phyloP scores from a whole-genome alignment of 92 coral and sea anemone genomes.

The Hydrozoanthus gracilis region DNA sequence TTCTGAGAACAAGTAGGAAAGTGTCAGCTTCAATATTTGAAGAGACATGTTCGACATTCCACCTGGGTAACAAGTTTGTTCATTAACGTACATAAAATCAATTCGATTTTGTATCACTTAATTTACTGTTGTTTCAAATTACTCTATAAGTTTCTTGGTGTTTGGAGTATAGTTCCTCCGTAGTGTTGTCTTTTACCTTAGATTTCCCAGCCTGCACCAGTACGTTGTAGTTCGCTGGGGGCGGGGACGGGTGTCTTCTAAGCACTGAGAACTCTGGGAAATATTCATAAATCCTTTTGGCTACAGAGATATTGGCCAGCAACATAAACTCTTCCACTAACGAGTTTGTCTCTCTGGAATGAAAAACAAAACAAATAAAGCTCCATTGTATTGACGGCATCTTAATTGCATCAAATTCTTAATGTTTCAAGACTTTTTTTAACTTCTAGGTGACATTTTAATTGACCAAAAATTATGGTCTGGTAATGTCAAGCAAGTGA shows the following conservation, averaged over 20 bases:
- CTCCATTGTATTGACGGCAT: no score
- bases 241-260: constrained; percentile 96
- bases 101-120: background rate
- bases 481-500: no score
- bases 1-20: background rate
- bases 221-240: constrained; percentile 90
- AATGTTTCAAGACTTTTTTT: no score
- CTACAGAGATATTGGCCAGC: constrained; percentile 98
- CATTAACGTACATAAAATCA: no score
- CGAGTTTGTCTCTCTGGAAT: constrained; percentile 91
- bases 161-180: no score
- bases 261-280: constrained; percentile 96
- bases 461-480: no score
- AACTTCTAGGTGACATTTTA: no score
- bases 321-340: constrained; percentile 99
- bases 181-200: constrained; percentile 64
- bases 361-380: no score
- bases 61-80: no score
- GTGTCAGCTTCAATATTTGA: no score
- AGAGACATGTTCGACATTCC: no score
- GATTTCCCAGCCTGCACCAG: constrained; percentile 94
- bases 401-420: no score
- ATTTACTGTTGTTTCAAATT: background rate
- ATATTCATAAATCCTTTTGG: constrained; percentile 86
- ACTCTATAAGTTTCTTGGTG: background rate